Evolutionary conservation across 30 jellyfish, hydroid and myxozoan species (phyloP).

Genomic region (Sanderia malayensis): DNA sequence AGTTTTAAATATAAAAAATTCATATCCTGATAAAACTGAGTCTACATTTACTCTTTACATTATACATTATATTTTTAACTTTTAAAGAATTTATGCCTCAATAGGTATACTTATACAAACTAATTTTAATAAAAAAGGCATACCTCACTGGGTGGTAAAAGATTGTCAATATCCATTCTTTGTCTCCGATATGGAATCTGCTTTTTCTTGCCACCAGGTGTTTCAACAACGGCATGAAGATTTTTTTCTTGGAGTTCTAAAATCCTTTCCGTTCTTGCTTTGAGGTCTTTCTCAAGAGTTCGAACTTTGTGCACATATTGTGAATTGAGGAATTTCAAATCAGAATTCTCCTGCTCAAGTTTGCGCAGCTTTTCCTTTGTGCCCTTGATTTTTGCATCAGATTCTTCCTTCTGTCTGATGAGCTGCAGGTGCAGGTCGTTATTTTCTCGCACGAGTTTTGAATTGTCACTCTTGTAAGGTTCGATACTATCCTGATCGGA

Average conservation of each 20-base stretch:
- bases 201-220: conserved; percentile 94
- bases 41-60: no score
- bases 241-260: conserved; percentile 73
- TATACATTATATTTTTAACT: no score
- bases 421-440: conserved; percentile 87
- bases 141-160: conserved; percentile 65
- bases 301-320: conserved; percentile 80
- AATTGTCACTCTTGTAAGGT: conserved; percentile 88
- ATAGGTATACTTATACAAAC: no score
- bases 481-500: conserved; percentile 58
- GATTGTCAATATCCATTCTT: conserved; percentile 86
- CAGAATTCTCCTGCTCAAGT: conserved; percentile 88
- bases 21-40: no score
- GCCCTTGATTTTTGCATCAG: conserved; percentile 39
- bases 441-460: conserved; percentile 83
- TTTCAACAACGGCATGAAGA: conserved; percentile 92
- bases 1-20: no score
- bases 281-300: conserved; percentile 80
- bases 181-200: conserved; percentile 88
- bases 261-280: conserved; percentile 73
- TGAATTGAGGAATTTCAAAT: conserved; percentile 76
- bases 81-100: no score
- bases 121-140: no score
- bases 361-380: conserved; percentile 54
- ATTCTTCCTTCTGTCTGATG: conserved; percentile 74